phyloP scores from a whole-genome alignment of 2,888 invertebrate genomes.

The Unio delphinus region DNA sequence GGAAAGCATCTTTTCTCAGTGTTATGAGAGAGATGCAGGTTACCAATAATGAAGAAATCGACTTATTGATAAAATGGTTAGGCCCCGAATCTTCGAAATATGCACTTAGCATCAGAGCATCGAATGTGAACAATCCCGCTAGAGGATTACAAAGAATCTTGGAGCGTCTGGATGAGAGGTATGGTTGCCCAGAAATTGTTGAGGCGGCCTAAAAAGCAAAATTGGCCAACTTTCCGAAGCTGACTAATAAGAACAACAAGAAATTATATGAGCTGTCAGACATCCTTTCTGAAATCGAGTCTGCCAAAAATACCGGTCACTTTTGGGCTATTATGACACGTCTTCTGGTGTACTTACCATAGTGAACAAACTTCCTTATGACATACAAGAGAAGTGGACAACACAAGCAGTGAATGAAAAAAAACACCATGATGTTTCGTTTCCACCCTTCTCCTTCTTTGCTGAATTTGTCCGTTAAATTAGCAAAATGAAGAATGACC shows the following conservation, averaged over 20 bases:
- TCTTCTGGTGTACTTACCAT: no score
- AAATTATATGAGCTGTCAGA: conserved; percentile 3
- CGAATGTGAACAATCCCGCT: no score
- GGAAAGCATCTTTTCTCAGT: no score
- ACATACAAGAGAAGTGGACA: conserved; percentile 1
- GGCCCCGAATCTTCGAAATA: no score
- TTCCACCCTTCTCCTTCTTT: conserved; percentile 1
- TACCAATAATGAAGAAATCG: no score
- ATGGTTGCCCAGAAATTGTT: conserved; percentile 9
- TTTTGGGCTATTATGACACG: no score
- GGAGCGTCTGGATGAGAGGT: conserved; percentile 1
- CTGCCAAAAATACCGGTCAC: neutral
- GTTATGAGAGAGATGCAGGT: no score
- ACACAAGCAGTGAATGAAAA: neutral
- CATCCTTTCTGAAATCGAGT: conserved; percentile 1
- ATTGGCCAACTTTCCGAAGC: conserved; percentile 4
- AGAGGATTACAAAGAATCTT: no score
- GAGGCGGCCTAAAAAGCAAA: conserved; percentile 2
- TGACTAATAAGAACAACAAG: conserved; percentile 4
- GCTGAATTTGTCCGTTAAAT: neutral
- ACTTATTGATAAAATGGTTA: no score
- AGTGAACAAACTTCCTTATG: neutral
- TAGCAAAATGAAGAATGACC: no score
- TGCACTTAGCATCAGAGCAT: no score
- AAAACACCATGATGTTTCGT: neutral